Base-by-base conservation (phyloP, 2,888 invertebrate species). In the Pimpla rufipes region DNA sequence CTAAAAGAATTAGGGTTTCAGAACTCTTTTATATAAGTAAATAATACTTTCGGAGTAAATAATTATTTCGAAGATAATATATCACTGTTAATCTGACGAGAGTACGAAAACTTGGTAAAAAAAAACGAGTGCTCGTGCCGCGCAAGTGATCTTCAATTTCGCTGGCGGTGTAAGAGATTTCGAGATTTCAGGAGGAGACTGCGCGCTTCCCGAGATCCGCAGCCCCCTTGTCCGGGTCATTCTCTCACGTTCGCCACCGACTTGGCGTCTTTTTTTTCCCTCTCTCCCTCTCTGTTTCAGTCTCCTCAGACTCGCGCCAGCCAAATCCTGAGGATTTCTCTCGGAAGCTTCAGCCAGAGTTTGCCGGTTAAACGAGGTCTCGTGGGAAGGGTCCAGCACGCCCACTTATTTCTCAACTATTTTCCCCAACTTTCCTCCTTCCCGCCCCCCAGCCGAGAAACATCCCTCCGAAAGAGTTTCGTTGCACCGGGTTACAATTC, bases 361-460 rank as follows among this genome's bases (percentile, higher is more conserved):
- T 78, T 66, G 71, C 68, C 64, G 67, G 66, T 79, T 83, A 76
- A 83, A 83, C 79, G 76, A 83, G 74, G 76, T 71, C 79, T 73
- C 79, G 35, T 16, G 76, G 70, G 76, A 40, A 18, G 45, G 45
- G 57, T 59, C 74, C 47, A 35, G 74, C 50, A 73, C 71, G 42
- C 55, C 79, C 79, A 76, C 76, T 79, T 83, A 76, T 79, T 83
- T 73, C 79, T 76, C 75, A 59, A 79, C 79, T 70, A 79, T 79
- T 75, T 83, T 71, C 47, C 21, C 40, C 76, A 70, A 70, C 35
- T 79, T 79, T 37, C 45, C 64, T n/a, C 35, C 21, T 18, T 21
- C 16, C 11, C 37, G 18, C 16, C 37, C 74, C 29, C 13, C 18
- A 2, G 29, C 18, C 8, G 16, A 40, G 70, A 47, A 50, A 21